phyloP scores from a whole-genome alignment of 2,797 vertebrate species.

The Columba guinea region DNA sequence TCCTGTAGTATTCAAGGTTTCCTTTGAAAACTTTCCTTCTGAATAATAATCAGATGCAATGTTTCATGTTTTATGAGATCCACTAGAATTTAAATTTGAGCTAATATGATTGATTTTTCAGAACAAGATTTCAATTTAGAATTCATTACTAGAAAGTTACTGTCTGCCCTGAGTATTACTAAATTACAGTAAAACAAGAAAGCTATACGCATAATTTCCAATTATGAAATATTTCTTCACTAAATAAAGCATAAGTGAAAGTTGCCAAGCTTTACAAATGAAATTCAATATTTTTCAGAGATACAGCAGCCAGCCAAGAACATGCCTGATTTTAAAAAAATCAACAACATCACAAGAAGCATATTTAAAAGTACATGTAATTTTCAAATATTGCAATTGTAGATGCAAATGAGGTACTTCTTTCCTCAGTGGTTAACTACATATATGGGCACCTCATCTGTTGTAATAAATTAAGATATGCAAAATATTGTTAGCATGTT shows the following conservation, averaged over 20 bases:
- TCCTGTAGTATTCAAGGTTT: neutral
- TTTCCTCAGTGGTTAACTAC: constrained; percentile 9
- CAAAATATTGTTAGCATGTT: constrained; percentile 4
- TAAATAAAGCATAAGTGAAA: neutral
- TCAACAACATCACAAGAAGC: neutral
- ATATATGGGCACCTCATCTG: constrained; percentile 16
- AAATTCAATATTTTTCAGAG: neutral
- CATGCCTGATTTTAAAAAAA: neutral
- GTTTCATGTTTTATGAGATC: neutral
- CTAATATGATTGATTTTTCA: neutral
- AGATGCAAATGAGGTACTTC: constrained; percentile 22
- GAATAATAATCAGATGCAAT: neutral
- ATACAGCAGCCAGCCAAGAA: neutral
- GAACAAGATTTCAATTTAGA: neutral
- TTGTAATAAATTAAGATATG: constrained; percentile 23
- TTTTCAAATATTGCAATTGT: constrained; percentile 19
- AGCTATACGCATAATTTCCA: neutral
- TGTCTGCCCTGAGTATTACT: neutral
- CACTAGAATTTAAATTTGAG: neutral
- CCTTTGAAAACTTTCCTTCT: neutral
- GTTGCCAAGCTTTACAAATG: neutral
- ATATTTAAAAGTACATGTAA: neutral
- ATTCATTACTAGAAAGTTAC: neutral
- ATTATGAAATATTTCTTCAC: neutral
- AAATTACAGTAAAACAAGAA: neutral